A percentile compares a stretch with the other conserved stretches of the same genome.
Evolutionary conservation across 1,140 invertebrate species (phyloP).

Genomic region (Papilio dardanus): DNA sequence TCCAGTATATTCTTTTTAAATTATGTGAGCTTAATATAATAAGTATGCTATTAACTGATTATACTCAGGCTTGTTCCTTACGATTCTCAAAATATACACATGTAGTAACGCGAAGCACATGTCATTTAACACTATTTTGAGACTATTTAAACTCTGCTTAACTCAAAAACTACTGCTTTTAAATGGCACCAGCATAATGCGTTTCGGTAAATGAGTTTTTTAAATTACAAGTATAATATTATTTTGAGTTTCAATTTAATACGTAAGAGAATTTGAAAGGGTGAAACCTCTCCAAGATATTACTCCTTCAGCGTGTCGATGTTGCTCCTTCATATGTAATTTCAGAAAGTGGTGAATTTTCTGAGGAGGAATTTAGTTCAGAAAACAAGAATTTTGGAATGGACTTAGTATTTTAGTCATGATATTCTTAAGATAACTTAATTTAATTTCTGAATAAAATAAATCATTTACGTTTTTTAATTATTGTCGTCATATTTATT

Average conservation of each 20-base stretch:
- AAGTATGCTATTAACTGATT: no score
- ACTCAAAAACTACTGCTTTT: no score
- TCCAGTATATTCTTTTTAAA: no score
- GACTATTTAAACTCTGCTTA: no score
- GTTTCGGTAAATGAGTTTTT: background rate
- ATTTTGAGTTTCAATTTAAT: constrained; percentile 1
- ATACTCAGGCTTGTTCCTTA: no score
- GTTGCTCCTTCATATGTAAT: constrained; percentile 26
- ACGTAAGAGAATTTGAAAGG: constrained; percentile 23
- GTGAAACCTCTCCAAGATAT: constrained; percentile 23
- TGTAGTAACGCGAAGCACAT: no score
- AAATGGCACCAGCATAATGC: background rate
- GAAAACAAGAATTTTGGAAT: constrained; percentile 17
- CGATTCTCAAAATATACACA: no score
- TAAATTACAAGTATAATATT: background rate
- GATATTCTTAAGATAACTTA: background rate
- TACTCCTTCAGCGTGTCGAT: constrained; percentile 26
- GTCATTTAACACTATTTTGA: no score
- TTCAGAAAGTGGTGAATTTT: constrained; percentile 27
- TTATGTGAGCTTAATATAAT: no score
- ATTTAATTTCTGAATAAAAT: background rate
- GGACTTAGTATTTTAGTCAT: background rate
- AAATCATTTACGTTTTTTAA: no score
- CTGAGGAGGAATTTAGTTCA: background rate
- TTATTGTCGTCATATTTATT: no score